phyloP scores from a whole-genome alignment of 1,140 invertebrate species.

The Ectropis grisescens region DNA sequence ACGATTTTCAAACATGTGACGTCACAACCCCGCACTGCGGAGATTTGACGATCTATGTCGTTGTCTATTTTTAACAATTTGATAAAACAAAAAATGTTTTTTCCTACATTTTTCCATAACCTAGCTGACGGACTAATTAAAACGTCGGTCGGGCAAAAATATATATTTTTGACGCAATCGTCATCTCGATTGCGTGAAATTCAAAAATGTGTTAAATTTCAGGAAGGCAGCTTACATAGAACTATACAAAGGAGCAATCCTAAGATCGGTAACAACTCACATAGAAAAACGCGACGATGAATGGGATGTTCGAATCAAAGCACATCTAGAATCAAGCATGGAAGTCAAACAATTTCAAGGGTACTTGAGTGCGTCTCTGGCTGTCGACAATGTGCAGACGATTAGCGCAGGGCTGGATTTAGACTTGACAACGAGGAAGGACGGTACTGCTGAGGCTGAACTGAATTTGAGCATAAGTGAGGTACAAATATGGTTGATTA shows the following conservation, averaged over 20 bases:
- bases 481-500: no score
- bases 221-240: conserved; percentile 71
- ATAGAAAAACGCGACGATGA: conserved; percentile 30
- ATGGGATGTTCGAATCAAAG: conserved; percentile 65
- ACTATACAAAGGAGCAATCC: conserved; percentile 67
- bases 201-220: no score
- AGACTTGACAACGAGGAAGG: conserved; percentile 18
- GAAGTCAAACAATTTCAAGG: conserved; percentile 20
- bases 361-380: conserved; percentile 21
- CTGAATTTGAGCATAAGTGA: conserved; percentile 36
- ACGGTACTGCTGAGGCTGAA: conserved; percentile 32
- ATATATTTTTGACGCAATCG: no score
- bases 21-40: no score
- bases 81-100: no score
- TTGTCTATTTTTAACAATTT: no score
- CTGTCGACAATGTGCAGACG: conserved; percentile 27
- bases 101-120: no score
- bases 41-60: no score
- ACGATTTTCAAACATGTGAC: no score
- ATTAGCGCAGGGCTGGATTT: conserved; percentile 24
- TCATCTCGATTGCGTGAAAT: no score
- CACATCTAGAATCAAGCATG: conserved; percentile 67
- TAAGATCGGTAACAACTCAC: conserved; percentile 68
- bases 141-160: no score
- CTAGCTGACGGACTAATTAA: no score